These are phyloP conservation scores for Andrena bucephala DNA, from an alignment of 2,888 invertebrate species.

Conservation along the genomic window DNA sequence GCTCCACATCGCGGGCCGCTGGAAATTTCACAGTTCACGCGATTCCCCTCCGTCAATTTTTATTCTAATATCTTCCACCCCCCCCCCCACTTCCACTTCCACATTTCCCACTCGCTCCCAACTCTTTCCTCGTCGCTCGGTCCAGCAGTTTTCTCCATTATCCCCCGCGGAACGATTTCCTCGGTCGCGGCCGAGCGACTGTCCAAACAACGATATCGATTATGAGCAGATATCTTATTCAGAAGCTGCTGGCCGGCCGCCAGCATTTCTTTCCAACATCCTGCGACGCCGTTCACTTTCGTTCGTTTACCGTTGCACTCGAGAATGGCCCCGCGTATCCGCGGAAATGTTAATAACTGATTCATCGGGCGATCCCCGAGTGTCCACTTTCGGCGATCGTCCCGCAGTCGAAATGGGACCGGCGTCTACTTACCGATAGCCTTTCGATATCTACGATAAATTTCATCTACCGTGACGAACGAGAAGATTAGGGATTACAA, in stretches of 20 bases:
- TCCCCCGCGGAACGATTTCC: background rate
- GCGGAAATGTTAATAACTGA: slow-evolving; percentile 18
- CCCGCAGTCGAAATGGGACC: background rate
- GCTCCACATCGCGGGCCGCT: background rate
- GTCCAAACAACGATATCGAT: slow-evolving; percentile 41
- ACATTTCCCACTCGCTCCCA: too few species aligned
- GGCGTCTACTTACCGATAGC: background rate
- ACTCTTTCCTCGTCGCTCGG: background rate
- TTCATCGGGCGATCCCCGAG: slow-evolving; percentile 19
- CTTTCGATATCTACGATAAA: background rate
- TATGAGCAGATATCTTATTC: slow-evolving; percentile 41
- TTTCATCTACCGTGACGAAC: background rate
- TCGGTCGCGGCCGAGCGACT: background rate
- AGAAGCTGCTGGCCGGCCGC: slow-evolving; percentile 39
- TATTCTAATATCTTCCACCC: background rate
- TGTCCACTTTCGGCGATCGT: background rate
- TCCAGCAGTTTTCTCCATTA: background rate
- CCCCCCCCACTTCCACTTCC: background rate
- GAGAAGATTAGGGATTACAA: background rate
- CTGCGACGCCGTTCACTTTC: slow-evolving; percentile 52
- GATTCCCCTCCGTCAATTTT: background rate
- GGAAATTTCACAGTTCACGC: slow-evolving; percentile 12
- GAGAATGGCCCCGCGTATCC: background rate
- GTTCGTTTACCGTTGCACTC: slow-evolving; percentile 12
- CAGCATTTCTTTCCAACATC: slow-evolving; percentile 44